phyloP scores from a whole-genome alignment of 1,140 invertebrate species.

The Scaptodrosophila lebanonensis region DNA sequence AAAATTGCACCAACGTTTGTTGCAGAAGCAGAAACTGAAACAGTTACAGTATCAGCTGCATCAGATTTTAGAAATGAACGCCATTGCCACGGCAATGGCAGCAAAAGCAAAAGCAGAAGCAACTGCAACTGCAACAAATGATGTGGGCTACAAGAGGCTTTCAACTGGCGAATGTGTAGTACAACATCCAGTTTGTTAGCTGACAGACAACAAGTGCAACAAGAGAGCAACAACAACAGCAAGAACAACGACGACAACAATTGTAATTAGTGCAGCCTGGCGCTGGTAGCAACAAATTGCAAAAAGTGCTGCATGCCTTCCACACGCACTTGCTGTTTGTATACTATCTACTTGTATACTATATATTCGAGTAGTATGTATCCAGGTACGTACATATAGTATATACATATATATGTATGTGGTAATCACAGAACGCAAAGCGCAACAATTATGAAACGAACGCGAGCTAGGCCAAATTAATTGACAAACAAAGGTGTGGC shows the following conservation, averaged over 20 bases:
- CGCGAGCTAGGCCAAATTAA: no score
- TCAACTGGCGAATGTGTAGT: no score
- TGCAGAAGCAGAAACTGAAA: constrained; percentile 49
- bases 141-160: no score
- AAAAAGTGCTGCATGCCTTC: constrained; percentile 27
- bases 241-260: no score
- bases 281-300: constrained; percentile 26
- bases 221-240: constrained; percentile 14
- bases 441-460: no score
- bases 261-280: constrained; percentile 48
- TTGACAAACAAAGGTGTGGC: no score
- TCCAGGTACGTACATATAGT: no score
- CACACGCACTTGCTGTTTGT: constrained; percentile 5
- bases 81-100: background rate
- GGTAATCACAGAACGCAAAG: no score
- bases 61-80: constrained; percentile 33
- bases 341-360: background rate
- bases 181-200: no score
- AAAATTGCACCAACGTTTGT: constrained; percentile 5
- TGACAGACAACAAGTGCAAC: no score
- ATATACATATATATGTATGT: no score
- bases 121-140: constrained; percentile 63
- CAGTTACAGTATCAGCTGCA: constrained; percentile 48
- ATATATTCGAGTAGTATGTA: constrained; percentile 5
- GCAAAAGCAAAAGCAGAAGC: no score